These are phyloP conservation scores for Riptortus pedestris DNA, from an alignment of 1,140 invertebrate genomes.

Conservation along the genomic window DNA sequence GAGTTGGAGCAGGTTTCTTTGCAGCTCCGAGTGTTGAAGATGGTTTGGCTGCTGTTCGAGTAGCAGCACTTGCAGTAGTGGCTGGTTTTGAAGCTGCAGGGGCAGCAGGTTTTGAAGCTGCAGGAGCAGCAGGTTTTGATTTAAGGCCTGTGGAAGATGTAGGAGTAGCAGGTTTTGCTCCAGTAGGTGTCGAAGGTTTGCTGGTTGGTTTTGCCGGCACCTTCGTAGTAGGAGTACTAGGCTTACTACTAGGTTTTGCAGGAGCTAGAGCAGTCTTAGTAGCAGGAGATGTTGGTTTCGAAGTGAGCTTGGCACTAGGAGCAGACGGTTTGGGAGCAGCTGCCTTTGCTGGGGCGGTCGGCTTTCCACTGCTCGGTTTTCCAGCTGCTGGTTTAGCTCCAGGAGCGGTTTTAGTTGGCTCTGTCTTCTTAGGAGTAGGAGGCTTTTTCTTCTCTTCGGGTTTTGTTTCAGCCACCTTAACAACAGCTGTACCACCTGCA, in stretches of 20 bases:
- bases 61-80: neutral
- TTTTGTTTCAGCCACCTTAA: constrained; percentile 21
- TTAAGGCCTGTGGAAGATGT: too few species aligned
- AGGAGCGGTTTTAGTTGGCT: constrained; percentile 14
- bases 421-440: constrained; percentile 20
- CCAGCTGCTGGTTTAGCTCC: constrained; percentile 17
- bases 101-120: neutral
- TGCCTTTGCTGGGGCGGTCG: neutral
- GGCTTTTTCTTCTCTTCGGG: constrained; percentile 20
- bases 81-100: constrained; percentile 9
- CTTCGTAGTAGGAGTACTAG: constrained; percentile 21
- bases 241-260: constrained; percentile 4
- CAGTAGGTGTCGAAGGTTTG: constrained; percentile 19
- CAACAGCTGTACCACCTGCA: constrained; percentile 23
- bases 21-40: neutral
- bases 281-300: constrained; percentile 6
- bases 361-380: too few species aligned
- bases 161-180: constrained; percentile 19
- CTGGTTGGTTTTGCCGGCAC: constrained; percentile 14
- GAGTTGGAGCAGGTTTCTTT: neutral
- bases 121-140: constrained; percentile 13
- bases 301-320: neutral
- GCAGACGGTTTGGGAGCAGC: constrained; percentile 1
- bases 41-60: neutral
- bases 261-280: constrained; percentile 20